Conservation (phyloP, 2,888 invertebrate genomes). For the Coecobrya sp. region DNA sequence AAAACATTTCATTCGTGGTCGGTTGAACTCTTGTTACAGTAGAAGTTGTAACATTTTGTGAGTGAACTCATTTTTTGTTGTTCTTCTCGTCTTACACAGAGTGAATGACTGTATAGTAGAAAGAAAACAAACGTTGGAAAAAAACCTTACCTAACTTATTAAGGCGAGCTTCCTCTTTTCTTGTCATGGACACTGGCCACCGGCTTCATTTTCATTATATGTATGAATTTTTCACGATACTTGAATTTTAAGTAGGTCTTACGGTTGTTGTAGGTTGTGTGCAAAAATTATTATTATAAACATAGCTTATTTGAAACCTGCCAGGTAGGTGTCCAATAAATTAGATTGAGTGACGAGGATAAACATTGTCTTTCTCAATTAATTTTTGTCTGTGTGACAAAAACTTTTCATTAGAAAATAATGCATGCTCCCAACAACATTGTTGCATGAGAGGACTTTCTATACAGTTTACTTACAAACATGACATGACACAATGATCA, state of each 20-base stretch:
- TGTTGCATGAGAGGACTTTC: neutral
- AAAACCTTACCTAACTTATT: constrained; percentile 44
- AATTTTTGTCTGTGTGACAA: constrained; percentile 3
- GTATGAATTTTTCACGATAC: constrained; percentile 28
- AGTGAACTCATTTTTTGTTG: constrained; percentile 33
- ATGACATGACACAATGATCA: neutral
- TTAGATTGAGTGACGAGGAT: constrained; percentile 60
- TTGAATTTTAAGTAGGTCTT: constrained; percentile 69
- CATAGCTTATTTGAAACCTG: constrained; percentile 36
- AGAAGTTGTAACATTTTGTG: constrained; percentile 42
- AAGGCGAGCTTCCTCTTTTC: constrained; percentile 61
- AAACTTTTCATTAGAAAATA: neutral
- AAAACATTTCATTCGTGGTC: constrained; percentile 59
- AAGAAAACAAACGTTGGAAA: constrained; percentile 56
- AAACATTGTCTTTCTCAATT: constrained; percentile 38
- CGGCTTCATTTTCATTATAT: constrained; percentile 65
- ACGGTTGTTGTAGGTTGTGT: constrained; percentile 41
- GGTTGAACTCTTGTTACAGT: constrained; percentile 50
- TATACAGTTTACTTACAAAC: neutral
- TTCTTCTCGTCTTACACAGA: neutral
- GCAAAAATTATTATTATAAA: constrained; percentile 43
- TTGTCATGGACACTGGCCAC: constrained; percentile 74
- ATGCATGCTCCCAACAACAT: constrained; percentile 7
- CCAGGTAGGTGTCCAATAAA: constrained; percentile 66
- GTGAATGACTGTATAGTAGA: constrained; percentile 2